Evolutionary conservation across 2,797 vertebrate genomes (phyloP).

Genomic region (Peromyscus nudipes): DNA sequence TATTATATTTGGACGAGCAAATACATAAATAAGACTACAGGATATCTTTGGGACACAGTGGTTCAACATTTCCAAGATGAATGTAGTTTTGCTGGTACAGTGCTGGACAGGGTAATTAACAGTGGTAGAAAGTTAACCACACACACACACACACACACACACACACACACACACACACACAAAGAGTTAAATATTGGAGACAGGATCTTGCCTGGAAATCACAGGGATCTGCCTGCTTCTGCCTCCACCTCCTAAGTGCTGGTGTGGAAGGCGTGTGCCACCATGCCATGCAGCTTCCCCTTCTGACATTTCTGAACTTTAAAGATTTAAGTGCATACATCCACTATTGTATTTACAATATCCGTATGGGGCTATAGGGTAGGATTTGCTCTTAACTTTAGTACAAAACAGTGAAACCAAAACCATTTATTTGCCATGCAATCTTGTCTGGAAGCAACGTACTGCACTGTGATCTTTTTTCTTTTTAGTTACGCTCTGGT

Average conservation of each 20-base stretch:
- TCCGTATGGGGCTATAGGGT: not conserved
- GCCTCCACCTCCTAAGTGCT: not conserved
- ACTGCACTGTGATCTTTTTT: constrained; percentile 5
- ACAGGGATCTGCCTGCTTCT: not conserved
- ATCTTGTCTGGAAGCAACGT: not conserved
- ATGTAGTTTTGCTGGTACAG: not conserved
- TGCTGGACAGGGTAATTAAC: not conserved
- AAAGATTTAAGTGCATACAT: constrained; percentile 23
- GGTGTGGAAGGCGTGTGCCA: not conserved
- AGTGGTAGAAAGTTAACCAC: not conserved
- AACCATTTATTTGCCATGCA: not conserved
- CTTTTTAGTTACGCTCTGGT: constrained; percentile 25
- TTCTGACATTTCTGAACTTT: constrained; percentile 40
- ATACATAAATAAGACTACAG: constrained; percentile 27
- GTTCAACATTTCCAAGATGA: not conserved
- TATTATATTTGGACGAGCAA: constrained; percentile 22
- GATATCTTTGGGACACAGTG: not conserved
- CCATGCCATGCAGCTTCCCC: not conserved
- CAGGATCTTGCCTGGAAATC: not conserved
- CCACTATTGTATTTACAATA: not conserved
- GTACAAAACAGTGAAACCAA: constrained; percentile 24
- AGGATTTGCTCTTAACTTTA: constrained; percentile 18
- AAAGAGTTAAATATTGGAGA: not conserved
- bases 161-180: no score
- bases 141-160: not conserved